phyloP scores from a whole-genome alignment of 2,113 vertebrate species.

The Seriola quinqueradiata region DNA sequence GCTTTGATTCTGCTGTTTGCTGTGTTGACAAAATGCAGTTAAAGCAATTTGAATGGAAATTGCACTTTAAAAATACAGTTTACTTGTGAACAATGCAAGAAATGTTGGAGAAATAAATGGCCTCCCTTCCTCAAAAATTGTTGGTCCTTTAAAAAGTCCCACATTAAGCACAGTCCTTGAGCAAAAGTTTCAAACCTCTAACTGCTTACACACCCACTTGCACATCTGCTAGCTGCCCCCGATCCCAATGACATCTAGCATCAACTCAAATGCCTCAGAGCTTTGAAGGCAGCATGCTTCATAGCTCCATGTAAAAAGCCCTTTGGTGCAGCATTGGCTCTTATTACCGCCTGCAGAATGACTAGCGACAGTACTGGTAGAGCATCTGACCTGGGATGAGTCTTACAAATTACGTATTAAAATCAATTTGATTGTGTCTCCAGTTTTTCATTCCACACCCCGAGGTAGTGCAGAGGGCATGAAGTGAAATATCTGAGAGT shows the following conservation, averaged over 20 bases:
- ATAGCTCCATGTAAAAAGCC: constrained; percentile 53
- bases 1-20: constrained; percentile 31
- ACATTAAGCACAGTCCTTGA: constrained; percentile 19
- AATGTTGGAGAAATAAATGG: constrained; percentile 23
- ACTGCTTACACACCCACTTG: neutral
- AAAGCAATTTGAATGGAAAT: constrained; percentile 52
- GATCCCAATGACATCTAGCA: neutral
- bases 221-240: neutral
- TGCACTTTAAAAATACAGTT: constrained; percentile 36
- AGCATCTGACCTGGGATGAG: constrained; percentile 60
- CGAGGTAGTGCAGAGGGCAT: neutral
- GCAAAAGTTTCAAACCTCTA: constrained; percentile 18
- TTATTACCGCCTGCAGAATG: constrained; percentile 59
- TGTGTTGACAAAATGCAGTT: constrained; percentile 18
- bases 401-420: constrained; percentile 57
- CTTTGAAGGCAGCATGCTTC: constrained; percentile 51
- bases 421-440: constrained; percentile 56
- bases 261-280: constrained; percentile 27
- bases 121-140: neutral
- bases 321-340: constrained; percentile 57
- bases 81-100: constrained; percentile 33
- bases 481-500: neutral
- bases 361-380: constrained; percentile 31
- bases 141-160: constrained; percentile 14
- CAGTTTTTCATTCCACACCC: constrained; percentile 28